Base-by-base conservation (phyloP, 2,888 invertebrate genomes). In the Slavum lentiscoides region DNA sequence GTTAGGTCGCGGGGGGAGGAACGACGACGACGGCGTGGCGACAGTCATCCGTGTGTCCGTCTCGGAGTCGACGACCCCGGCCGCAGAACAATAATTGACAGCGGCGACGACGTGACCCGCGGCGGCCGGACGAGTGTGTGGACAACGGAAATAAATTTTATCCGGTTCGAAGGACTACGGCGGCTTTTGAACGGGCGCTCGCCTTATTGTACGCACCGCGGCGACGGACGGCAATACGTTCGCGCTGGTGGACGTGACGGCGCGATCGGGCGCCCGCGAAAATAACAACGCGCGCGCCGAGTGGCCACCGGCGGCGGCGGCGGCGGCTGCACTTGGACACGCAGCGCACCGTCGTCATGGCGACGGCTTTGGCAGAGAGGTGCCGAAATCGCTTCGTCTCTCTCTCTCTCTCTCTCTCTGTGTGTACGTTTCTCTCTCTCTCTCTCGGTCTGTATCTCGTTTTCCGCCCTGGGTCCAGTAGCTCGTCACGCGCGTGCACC, bases 401-500 rank as follows among this genome's bases (percentile, higher is more conserved):
- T 30, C 30, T 30, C 30, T 30, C 30, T 4, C 30, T 30, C 30
- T 30, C 30, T 30, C 4, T 30, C 4, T 30, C 30, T 30, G 4
- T 30, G 2, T 4, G 30, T 30, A 30, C 30, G 30, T 30, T 30
- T 30, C 30, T 30, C 30, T 30, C 30, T 30, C 30, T 30, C 30
- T 30, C 4, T 30, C n/a, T n/a, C n/a, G n/a, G n/a, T n/a, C 30
- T 30, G 30, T 62, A 1, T 62, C 77, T 70, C 70, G 70, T 70
- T 72, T 61, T 72, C 53, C 77, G 21, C 69, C 37, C 70, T 55
- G 70, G 55, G 77, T 72, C 69, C 77, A 80, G 77, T 80, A 80
- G 77, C 70, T 80, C 70, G 77, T 80, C 77, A 80, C 77, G 70
- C 77, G 77, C 55, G 77, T 53, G 39, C 62, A 64, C 17, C 64